Base-by-base conservation (phyloP, 2,888 invertebrate genomes). In the Mythimna vitellina region DNA sequence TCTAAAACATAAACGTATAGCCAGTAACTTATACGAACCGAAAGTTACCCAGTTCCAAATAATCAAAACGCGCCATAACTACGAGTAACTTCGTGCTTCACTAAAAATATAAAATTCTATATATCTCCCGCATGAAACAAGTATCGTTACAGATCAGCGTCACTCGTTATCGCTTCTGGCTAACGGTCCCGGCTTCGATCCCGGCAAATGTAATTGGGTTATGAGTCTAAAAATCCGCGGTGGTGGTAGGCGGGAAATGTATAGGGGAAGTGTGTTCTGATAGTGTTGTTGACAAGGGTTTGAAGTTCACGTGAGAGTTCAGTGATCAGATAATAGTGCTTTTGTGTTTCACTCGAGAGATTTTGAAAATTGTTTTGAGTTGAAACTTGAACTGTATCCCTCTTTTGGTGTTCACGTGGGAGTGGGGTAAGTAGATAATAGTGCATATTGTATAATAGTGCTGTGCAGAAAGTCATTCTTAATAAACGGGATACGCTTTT, bases 91-190 rank as follows among this genome's bases (percentile, higher is more conserved):
- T n/a, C 49, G 9, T 5, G 62, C 38, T 20, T n/a, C 56, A 3
- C 6, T 22, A 8, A 17, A 56, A 73, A 57, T 64, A 51, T 73
- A 42, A 56, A 64, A 56, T 46, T 32, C 42, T 70, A 25, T 49
- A 32, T 8, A 49, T 3, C 60, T 22, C 76, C 29, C 68, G 57
- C 3, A 42, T 60, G 38, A 58, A 54, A 53, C 61, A 46, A 60
- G 58, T 78, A 65, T 76, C 57, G 62, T 32, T 65, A 17, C 57
- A 51, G 61, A 78, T 76, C 65, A 72, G 53, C 72, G 61, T 76
- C 78, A 63, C 65, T 76, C 76, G 76, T 78, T 78, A 76, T 32
- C 53, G 56, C 32, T 42, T 57, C 51, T 42, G 32, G 25, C 72
- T 61, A 70, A 42, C 62, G 20, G 62, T 78, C 8, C 53, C 4